These are phyloP conservation scores for Dromaius novaehollandiae DNA, from an alignment of 2,113 vertebrate species.

Conservation along the genomic window DNA sequence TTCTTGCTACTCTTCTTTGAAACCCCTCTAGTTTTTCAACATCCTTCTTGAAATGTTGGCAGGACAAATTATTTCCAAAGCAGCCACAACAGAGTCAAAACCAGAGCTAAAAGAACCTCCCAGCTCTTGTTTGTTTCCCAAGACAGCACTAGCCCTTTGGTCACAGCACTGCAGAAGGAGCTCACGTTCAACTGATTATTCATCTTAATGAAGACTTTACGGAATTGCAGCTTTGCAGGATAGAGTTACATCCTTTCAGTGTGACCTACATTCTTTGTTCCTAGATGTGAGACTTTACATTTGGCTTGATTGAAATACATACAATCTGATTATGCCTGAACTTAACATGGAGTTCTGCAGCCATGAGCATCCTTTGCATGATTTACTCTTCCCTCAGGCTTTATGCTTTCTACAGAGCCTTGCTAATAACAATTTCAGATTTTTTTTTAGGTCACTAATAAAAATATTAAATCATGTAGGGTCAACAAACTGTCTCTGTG, in stretches of 20 bases:
- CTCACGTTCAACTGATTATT: slow-evolving; percentile 63
- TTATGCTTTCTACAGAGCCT: background rate
- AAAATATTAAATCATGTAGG: background rate
- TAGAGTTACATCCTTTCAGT: slow-evolving; percentile 64
- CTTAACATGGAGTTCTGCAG: background rate
- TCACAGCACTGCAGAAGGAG: slow-evolving; percentile 50
- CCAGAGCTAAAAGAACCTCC: slow-evolving; percentile 21
- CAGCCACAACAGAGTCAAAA: slow-evolving; percentile 43
- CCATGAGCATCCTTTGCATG: background rate
- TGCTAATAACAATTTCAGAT: background rate
- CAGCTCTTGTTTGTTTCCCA: slow-evolving; percentile 28
- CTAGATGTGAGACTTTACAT: slow-evolving; percentile 48
- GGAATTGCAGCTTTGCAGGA: slow-evolving; percentile 60
- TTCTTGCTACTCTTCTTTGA: slow-evolving; percentile 53
- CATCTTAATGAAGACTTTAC: slow-evolving; percentile 68
- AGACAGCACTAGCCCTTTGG: slow-evolving; percentile 38
- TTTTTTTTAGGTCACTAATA: background rate
- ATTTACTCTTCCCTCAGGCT: background rate
- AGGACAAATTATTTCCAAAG: slow-evolving; percentile 54
- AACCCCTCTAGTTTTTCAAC: slow-evolving; percentile 44
- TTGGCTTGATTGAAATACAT: slow-evolving; percentile 37
- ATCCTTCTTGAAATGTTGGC: slow-evolving; percentile 40
- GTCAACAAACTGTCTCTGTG: background rate
- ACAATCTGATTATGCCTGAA: slow-evolving; percentile 11
- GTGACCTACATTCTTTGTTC: slow-evolving; percentile 67